phyloP scores from a whole-genome alignment of 1,140 invertebrate genomes.

The Pygmarrhopalites habei region DNA sequence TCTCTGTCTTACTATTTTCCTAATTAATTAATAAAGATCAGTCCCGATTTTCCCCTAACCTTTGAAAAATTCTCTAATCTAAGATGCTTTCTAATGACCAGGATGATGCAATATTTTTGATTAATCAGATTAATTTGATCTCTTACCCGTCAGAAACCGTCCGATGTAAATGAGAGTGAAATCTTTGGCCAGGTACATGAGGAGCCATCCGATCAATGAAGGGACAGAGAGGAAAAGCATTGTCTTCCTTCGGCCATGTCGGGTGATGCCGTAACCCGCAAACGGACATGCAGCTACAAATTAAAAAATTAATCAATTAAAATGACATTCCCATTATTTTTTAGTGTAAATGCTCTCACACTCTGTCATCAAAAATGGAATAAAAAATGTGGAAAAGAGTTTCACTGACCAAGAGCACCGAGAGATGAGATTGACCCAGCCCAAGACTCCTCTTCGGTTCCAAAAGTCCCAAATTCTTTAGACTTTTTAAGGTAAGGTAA shows the following conservation, averaged over 20 bases:
- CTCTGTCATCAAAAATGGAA: no score
- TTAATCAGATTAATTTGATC: no score
- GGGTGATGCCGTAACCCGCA: conserved; percentile 27
- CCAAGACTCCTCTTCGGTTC: conserved; percentile 20
- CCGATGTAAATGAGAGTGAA: conserved; percentile 26
- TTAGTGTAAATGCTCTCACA: no score
- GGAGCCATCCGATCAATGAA: conserved; percentile 31
- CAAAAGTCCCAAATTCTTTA: conserved; percentile 14
- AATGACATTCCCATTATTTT: no score
- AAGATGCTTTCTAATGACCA: no score
- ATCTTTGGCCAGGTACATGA: conserved; percentile 32
- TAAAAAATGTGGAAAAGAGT: no score
- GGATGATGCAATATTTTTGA: no score
- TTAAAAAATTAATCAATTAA: conserved; percentile 1
- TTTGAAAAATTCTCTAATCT: no score
- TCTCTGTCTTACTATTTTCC: no score
- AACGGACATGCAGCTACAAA: conserved; percentile 27
- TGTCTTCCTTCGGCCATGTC: conserved; percentile 22
- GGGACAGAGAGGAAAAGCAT: conserved; percentile 32
- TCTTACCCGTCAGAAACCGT: conserved; percentile 33
- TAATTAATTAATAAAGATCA: no score
- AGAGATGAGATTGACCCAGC: conserved; percentile 26
- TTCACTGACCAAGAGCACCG: not conserved
- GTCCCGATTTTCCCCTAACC: no score
- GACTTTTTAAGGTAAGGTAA: conserved; percentile 14